Percentiles rank a stretch among this genome's conserved stretches.
Evolutionary conservation across 1,140 invertebrate genomes (phyloP).

Genomic region (Globodera ellingtonae): DNA sequence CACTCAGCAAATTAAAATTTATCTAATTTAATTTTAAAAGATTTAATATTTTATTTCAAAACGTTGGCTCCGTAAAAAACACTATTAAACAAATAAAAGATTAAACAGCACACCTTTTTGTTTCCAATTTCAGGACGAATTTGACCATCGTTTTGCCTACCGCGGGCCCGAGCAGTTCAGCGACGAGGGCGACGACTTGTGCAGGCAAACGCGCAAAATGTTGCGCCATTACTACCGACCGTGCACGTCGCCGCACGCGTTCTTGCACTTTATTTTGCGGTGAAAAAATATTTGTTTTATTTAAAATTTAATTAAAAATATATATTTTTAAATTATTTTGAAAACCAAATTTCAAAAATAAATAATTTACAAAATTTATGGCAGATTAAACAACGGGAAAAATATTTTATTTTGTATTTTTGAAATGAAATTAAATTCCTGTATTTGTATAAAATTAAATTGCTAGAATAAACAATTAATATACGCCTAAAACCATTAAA

Average conservation of each 20-base stretch:
- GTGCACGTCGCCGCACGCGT: constrained; percentile 48
- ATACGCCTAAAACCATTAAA: neutral
- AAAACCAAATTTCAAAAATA: neutral
- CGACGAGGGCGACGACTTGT: constrained; percentile 25
- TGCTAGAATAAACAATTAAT: neutral
- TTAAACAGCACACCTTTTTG: neutral
- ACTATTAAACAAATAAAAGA: neutral
- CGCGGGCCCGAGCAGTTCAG: constrained; percentile 36
- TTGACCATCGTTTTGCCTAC: constrained; percentile 56
- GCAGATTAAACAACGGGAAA: neutral
- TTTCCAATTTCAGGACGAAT: constrained; percentile 54
- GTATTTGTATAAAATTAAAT: neutral
- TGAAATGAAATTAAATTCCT: neutral
- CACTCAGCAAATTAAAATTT: no score
- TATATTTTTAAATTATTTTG: neutral
- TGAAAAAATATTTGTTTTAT: neutral
- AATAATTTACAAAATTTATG: constrained; percentile 2
- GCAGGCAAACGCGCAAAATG: constrained; percentile 43
- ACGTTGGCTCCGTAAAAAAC: neutral
- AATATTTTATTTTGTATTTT: no score
- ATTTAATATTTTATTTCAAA: constrained; percentile 22
- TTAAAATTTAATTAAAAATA: neutral
- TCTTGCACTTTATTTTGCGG: constrained; percentile 30
- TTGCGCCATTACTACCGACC: constrained; percentile 51
- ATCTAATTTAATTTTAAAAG: neutral